Evolutionary conservation across 2,113 vertebrate genomes (phyloP), one percentile per base, ranked within the genome.

Genomic region (Pavo muticus): DNA sequence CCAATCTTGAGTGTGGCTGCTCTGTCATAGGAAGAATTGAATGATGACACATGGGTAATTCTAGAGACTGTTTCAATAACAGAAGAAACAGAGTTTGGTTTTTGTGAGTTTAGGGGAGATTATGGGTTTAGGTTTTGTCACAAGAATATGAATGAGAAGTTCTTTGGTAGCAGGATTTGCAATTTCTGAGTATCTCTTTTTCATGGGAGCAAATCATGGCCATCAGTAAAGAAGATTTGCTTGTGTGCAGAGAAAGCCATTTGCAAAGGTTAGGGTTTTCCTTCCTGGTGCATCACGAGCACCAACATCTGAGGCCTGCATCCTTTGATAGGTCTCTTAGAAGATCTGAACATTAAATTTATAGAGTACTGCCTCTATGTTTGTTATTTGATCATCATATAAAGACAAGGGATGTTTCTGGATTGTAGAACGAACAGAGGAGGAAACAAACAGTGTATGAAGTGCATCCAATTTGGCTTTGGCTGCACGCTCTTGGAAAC

Each of bases 361-460:
- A n/a, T 23, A 54, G 30, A 60, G 17, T 18, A 8, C 14, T 74
- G 30, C 37, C 68, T 59, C 3, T 59, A 20, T 37, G 85, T 72
- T 27, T 64, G 7, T 73, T 44, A 59, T 75, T 63, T 76, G 32
- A 16, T 92, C 92, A 40, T 73, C 2, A 1, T 61, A n/a, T 17
- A 74, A 18, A 88, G n/a, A 60, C 21, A 78, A 52, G 21, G 68
- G 27, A n/a, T 79, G 42, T 54, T 75, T 14, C 21, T 59, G 59
- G 48, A 2, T 72, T 73, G 44, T 50, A 91, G 32, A 14, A 40
- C 42, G 25, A 27, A 35, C 57, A 44, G 42, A 81, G 40, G 35
- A 74, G n/a, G 23, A 76, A 35, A 54, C 1, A 4, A 77, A 12
- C 0, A 1, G 11, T 1, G 0, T 52, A 29, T 61, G 52, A 91